These are phyloP conservation scores for Dasyprocta punctata DNA, from an alignment of 2,113 vertebrate species.

Conservation along the genomic window DNA sequence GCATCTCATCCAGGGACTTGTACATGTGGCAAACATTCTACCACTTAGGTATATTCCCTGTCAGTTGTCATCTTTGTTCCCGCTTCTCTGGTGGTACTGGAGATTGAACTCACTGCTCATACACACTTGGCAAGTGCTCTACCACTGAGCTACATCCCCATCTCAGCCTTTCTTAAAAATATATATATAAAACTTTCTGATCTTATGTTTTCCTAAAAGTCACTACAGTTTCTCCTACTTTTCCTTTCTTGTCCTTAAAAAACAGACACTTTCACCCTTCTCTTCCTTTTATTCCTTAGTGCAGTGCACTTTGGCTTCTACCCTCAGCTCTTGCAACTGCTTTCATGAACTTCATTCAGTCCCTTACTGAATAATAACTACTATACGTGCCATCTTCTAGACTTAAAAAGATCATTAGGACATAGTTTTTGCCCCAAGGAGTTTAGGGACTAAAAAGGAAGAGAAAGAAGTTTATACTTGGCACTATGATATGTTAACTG, in stretches of 20 bases:
- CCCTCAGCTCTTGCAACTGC: background rate
- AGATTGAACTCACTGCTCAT: background rate
- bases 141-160: background rate
- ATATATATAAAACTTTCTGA: background rate
- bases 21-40: background rate
- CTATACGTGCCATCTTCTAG: background rate
- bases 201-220: background rate
- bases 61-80: background rate
- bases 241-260: conserved; percentile 26
- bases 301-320: background rate
- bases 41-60: background rate
- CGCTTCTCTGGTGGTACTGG: background rate
- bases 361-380: background rate
- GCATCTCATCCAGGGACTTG: background rate
- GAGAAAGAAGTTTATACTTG: background rate
- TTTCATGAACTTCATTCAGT: background rate
- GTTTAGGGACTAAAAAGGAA: background rate
- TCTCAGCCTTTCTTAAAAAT: background rate
- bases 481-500: background rate
- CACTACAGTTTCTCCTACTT: background rate
- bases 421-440: background rate
- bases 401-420: background rate
- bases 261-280: background rate
- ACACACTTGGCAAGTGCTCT: background rate
- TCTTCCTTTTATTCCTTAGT: background rate